These are phyloP conservation scores for Mercenaria mercenaria DNA, from an alignment of 1,140 invertebrate genomes.

Conservation along the genomic window DNA sequence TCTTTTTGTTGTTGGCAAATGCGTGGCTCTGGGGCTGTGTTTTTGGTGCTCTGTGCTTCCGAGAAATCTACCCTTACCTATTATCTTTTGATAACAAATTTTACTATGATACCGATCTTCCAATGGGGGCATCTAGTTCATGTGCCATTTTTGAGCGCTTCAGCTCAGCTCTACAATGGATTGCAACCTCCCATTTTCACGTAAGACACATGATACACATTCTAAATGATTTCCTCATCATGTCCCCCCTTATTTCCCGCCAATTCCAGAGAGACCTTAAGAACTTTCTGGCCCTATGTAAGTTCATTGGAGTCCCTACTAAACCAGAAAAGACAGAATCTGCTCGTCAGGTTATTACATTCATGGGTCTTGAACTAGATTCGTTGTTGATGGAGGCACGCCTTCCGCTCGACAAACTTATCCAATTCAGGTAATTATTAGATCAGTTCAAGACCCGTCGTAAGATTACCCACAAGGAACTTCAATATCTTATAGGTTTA, in stretches of 20 bases:
- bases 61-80: no score
- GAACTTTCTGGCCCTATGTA: not conserved
- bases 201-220: slow-evolving; percentile 24
- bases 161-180: slow-evolving; percentile 33
- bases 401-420: not conserved
- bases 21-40: no score
- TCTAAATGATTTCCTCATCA: slow-evolving; percentile 28
- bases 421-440: not conserved
- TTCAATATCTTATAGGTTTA: slow-evolving; percentile 47
- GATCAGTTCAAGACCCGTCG: not conserved
- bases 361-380: not conserved
- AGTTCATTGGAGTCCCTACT: no score
- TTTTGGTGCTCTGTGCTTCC: no score
- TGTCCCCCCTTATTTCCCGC: not conserved
- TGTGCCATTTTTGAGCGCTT: slow-evolving; percentile 45
- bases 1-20: no score
- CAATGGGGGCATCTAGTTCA: slow-evolving; percentile 25
- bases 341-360: not conserved
- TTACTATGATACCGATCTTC: slow-evolving; percentile 37
- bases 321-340: slow-evolving; percentile 8
- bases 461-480: slow-evolving; percentile 9
- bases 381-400: not conserved
- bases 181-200: not conserved
- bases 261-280: not conserved
- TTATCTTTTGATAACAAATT: not conserved